Evolutionary conservation across 2,113 vertebrate species (phyloP).

Genomic region (Passer domesticus): DNA sequence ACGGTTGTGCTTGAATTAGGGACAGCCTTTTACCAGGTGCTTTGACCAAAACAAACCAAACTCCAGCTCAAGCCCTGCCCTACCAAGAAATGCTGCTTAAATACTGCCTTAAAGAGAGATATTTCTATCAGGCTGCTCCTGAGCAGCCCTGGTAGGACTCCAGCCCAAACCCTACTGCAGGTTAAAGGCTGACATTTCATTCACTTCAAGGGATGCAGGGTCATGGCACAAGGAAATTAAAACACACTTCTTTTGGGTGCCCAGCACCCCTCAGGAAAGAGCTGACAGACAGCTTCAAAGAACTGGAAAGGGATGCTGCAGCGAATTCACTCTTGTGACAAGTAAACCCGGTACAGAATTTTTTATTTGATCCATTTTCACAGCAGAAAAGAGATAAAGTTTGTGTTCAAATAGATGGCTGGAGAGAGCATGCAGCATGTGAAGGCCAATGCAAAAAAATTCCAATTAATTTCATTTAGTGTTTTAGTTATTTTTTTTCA

Average conservation of each 20-base stretch:
- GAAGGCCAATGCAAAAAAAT: conserved; percentile 36
- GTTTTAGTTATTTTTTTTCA: neutral
- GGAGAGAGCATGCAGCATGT: conserved; percentile 15
- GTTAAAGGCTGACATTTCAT: neutral
- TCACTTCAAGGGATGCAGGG: neutral
- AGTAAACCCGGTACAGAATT: neutral
- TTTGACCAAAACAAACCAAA: neutral
- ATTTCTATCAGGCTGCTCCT: neutral
- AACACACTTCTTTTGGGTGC: neutral
- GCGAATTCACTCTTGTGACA: neutral
- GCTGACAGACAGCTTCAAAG: neutral
- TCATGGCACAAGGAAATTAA: neutral
- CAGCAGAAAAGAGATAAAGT: neutral
- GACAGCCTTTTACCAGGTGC: neutral
- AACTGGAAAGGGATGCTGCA: neutral
- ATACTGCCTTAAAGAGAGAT: neutral
- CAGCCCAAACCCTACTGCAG: neutral
- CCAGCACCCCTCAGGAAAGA: neutral
- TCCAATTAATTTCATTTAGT: conserved; percentile 47
- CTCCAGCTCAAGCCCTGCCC: neutral
- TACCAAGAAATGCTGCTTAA: neutral
- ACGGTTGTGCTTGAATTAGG: neutral
- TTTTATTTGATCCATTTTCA: neutral
- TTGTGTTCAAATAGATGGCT: neutral
- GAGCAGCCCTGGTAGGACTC: neutral